Percentiles rank a stretch among this genome's conserved stretches.
Evolutionary conservation across 2,113 vertebrate species (phyloP).

Genomic region (Felis chaus): DNA sequence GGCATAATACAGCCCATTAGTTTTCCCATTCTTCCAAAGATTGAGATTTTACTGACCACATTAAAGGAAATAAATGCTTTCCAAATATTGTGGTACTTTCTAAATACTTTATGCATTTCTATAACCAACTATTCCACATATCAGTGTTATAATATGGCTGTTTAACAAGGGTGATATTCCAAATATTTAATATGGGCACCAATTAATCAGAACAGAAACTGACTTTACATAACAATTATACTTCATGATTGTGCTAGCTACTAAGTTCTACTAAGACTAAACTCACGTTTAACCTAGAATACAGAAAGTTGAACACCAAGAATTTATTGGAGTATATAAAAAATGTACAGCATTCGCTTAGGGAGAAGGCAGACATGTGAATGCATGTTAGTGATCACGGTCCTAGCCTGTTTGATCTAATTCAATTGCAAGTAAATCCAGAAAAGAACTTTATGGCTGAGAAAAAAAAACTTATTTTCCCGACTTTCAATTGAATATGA

Average conservation of each 20-base stretch:
- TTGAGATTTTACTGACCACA: neutral
- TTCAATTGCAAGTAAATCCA: constrained; percentile 46
- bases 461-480: constrained; percentile 9
- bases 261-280: constrained; percentile 5
- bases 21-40: neutral
- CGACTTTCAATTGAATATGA: constrained; percentile 47
- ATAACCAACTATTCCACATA: neutral
- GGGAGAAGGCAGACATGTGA: neutral
- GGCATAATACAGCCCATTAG: neutral
- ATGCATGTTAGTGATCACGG: neutral
- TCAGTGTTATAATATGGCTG: neutral
- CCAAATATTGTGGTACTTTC: neutral
- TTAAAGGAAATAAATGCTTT: constrained; percentile 14
- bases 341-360: neutral
- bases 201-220: constrained; percentile 1
- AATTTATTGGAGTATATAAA: neutral
- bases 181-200: neutral
- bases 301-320: neutral
- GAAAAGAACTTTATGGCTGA: constrained; percentile 36
- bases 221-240: neutral
- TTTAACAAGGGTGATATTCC: neutral
- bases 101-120: neutral
- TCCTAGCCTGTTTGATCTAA: neutral
- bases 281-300: neutral
- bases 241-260: neutral